Base-by-base conservation (phyloP, 2,888 invertebrate genomes). In the Tachina fera region DNA sequence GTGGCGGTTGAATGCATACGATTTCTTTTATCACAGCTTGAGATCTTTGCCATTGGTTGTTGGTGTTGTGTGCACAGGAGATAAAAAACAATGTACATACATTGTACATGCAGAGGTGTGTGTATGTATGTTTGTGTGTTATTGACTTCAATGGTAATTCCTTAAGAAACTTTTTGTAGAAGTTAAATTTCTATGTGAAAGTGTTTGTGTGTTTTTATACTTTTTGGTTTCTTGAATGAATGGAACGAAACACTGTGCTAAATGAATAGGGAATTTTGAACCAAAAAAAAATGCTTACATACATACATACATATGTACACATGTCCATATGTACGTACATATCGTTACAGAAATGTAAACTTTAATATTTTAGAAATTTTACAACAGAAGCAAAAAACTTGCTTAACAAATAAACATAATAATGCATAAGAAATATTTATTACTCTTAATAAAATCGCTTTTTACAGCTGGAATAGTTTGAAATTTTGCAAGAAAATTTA, bases 11-110 rank as follows among this genome's bases (percentile, higher is more conserved):
- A 78, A 53, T 83, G 67, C 70, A 86, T 76, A 76, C 75, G 76
- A 72, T 86, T 84, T 71, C 82, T 87, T 86, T 90, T 89, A 90
- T 90, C 89, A 76, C 87, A 84, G 89, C 85, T 81, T 85, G 87
- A 88, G 88, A 90, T 90, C 89, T 89, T 88, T 89, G 89, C 89
- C 87, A 89, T 90, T 89, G 90, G 89, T 78, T 86, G 86, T 60
- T 88, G 87, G 45, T 74, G 74, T 81, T 68, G 43, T 39, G 22
- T 45, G 19, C 71, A 19, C 72, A 39, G 16, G 19, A 70, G 16
- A 56, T 65, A 65, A 22, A 45, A 6, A 8, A 39, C 11, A 8
- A n/a, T 19, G 9, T 14, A 31, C 31, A 31, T 4, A 31, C 31
- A 22, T 22, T 4, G 31, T 31, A 31, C 6, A 6, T 31, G 6